A percentile compares a stretch with the other conserved stretches of the same genome.
Conservation (phyloP, 2,888 invertebrate species). For the Netelia virgata region DNA sequence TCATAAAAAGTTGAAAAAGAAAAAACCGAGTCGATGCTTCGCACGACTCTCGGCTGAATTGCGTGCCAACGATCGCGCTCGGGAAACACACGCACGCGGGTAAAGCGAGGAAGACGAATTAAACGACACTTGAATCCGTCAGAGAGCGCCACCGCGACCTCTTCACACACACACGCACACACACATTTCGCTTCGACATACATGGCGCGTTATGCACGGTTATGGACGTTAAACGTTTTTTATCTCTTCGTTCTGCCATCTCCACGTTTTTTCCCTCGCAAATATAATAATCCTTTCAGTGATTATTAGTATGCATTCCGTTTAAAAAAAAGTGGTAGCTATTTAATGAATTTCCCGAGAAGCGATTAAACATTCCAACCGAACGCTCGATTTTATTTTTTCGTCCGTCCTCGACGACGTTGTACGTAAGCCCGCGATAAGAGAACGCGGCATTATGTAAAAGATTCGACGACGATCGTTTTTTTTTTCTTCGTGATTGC, state of each 20-base stretch:
- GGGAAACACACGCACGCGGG: background rate
- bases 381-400: too few relatives aligned
- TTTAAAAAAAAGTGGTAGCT: too few relatives aligned
- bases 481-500: constrained; percentile 17
- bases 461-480: background rate
- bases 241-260: background rate
- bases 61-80: constrained; percentile 55
- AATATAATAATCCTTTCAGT: too few relatives aligned
- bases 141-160: constrained; percentile 30
- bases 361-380: too few relatives aligned
- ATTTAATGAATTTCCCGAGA: too few relatives aligned
- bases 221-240: background rate
- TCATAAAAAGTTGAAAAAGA: constrained; percentile 9
- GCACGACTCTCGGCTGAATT: constrained; percentile 22
- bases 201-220: background rate
- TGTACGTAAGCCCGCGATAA: too few relatives aligned
- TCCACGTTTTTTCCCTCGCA: background rate
- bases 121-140: constrained; percentile 57
- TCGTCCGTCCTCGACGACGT: too few relatives aligned
- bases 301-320: too few relatives aligned
- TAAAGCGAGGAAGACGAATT: constrained; percentile 57
- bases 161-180: background rate
- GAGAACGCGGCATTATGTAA: too few relatives aligned
- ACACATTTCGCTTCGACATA: constrained; percentile 5
- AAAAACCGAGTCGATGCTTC: constrained; percentile 45